phyloP scores from a whole-genome alignment of 1,140 invertebrate genomes.

The Drosophila neocordata region DNA sequence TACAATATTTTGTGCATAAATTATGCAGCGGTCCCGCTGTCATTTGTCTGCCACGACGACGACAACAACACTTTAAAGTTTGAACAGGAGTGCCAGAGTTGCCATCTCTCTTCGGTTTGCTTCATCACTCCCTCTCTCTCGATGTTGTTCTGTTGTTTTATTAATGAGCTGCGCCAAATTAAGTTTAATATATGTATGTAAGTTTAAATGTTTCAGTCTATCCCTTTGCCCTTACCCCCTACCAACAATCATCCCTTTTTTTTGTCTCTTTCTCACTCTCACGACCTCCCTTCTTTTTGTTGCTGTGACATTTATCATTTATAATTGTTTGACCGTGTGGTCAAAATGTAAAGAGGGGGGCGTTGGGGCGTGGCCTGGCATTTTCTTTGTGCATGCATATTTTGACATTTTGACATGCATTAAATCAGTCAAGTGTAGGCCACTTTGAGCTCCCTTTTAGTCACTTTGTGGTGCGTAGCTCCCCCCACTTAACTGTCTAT shows the following conservation, averaged over 20 bases:
- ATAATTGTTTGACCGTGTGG: slow-evolving; percentile 71
- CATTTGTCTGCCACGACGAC: slow-evolving; percentile 5
- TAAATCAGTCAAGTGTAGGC: slow-evolving; percentile 74
- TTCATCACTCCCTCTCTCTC: slow-evolving; percentile 4
- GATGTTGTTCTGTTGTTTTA: slow-evolving; percentile 49
- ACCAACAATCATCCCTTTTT: background rate
- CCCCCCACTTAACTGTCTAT: background rate
- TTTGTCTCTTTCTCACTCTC: slow-evolving; percentile 10
- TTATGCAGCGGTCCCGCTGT: slow-evolving; percentile 45
- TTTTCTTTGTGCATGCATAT: slow-evolving; percentile 70
- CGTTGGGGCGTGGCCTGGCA: slow-evolving; percentile 20
- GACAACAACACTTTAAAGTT: slow-evolving; percentile 60
- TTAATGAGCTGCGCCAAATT: slow-evolving; percentile 78
- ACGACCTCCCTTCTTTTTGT: slow-evolving; percentile 21
- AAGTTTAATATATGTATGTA: slow-evolving; percentile 77
- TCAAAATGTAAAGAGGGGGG: slow-evolving; percentile 10
- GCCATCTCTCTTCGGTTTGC: slow-evolving; percentile 7
- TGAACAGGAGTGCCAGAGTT: slow-evolving; percentile 43
- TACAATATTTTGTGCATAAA: slow-evolving; percentile 75
- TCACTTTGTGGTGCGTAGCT: slow-evolving; percentile 44
- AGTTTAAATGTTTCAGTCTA: slow-evolving; percentile 42
- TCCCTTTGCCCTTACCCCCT: background rate
- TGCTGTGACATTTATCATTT: slow-evolving; percentile 71
- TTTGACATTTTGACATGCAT: slow-evolving; percentile 79
- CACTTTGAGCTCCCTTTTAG: slow-evolving; percentile 49